Conservation (phyloP, 2,113 vertebrate species). For the Tinamus guttatus region DNA sequence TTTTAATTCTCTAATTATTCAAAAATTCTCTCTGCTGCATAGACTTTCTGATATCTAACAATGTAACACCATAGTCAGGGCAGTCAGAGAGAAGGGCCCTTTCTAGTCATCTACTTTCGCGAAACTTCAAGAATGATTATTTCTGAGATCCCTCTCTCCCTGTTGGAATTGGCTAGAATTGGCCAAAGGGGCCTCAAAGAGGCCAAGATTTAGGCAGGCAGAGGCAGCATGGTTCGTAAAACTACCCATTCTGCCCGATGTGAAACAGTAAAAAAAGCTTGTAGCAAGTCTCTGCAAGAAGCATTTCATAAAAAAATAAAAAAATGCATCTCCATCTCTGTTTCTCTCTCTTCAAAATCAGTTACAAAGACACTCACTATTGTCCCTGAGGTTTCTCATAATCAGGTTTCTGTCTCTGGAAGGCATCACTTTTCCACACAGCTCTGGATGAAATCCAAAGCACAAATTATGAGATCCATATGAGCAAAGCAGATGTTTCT, state of each 20-base stretch:
- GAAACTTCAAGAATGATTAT: background rate
- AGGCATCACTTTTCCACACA: slow-evolving; percentile 63
- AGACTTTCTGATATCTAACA: background rate
- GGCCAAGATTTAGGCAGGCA: background rate
- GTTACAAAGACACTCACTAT: slow-evolving; percentile 33
- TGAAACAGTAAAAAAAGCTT: background rate
- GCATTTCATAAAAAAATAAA: background rate
- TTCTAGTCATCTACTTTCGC: background rate
- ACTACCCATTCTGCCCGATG: background rate
- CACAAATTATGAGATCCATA: slow-evolving; percentile 65
- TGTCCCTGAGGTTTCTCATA: slow-evolving; percentile 53
- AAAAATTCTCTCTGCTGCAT: background rate
- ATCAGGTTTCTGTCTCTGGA: slow-evolving; percentile 67
- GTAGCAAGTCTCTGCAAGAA: background rate
- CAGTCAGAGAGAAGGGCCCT: background rate
- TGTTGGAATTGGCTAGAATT: background rate
- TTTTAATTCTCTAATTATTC: background rate
- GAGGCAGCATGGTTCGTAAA: background rate
- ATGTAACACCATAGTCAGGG: fast-evolving
- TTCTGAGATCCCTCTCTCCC: fast-evolving
- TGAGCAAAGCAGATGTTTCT: slow-evolving; percentile 69
- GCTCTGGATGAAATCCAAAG: slow-evolving; percentile 61
- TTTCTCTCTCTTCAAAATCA: slow-evolving; percentile 33
- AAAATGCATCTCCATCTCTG: background rate
- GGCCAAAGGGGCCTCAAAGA: background rate